Evolutionary conservation across 1,140 invertebrate genomes (phyloP).

Genomic region (Drosophila parabipectinata): DNA sequence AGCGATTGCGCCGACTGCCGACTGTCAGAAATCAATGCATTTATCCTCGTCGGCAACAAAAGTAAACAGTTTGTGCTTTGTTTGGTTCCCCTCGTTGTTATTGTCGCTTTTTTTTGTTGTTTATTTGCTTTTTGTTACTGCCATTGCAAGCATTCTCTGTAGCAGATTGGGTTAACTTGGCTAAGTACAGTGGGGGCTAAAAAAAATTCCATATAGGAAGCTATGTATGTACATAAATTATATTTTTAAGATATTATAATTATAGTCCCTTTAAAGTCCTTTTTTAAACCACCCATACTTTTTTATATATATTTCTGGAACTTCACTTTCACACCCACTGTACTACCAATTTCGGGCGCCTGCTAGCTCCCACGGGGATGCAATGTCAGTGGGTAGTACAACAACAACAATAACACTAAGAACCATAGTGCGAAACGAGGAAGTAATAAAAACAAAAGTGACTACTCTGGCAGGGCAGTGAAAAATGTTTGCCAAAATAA

Average conservation of each 20-base stretch:
- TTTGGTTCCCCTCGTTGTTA: constrained; percentile 39
- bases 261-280: too few relatives aligned
- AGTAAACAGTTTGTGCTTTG: constrained; percentile 52
- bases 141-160: constrained; percentile 28
- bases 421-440: constrained; percentile 48
- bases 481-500: constrained; percentile 68
- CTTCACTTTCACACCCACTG: background rate
- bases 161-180: constrained; percentile 40
- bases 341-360: constrained; percentile 42
- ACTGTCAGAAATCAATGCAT: constrained; percentile 72
- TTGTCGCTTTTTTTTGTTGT: constrained; percentile 14
- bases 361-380: constrained; percentile 73
- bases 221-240: background rate
- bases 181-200: constrained; percentile 14
- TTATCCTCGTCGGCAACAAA: constrained; percentile 70
- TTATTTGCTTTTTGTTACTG: constrained; percentile 8
- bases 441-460: constrained; percentile 50
- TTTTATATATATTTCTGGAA: too few relatives aligned
- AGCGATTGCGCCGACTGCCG: constrained; percentile 40
- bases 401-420: constrained; percentile 48
- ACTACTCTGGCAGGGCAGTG: constrained; percentile 19
- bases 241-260: too few relatives aligned
- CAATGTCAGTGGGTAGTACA: constrained; percentile 60
- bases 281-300: too few relatives aligned
- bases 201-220: background rate